These are phyloP conservation scores for Dermatemys mawii DNA, from an alignment of 2,113 vertebrate genomes.

Conservation along the genomic window DNA sequence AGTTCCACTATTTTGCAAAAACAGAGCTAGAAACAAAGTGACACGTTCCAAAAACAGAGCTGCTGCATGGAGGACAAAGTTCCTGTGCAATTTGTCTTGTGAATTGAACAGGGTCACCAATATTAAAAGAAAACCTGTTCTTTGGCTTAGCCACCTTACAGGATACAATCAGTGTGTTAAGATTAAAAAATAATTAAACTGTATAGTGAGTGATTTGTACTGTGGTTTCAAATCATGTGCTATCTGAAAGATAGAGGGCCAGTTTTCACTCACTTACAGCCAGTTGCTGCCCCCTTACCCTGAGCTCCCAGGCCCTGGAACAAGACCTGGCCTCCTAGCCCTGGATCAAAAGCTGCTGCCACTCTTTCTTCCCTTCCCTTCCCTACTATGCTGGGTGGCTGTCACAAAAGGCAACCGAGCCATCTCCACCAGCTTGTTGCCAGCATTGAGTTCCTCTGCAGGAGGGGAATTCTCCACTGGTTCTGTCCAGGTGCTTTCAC, in stretches of 20 bases:
- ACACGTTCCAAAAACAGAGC: background rate
- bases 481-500: background rate
- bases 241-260: background rate
- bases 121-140: background rate
- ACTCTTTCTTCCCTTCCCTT: background rate
- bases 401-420: background rate
- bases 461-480: background rate
- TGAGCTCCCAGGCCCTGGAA: background rate
- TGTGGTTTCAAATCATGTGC: fast-evolving
- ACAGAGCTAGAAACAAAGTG: background rate
- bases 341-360: background rate
- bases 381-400: background rate
- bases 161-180: fast-evolving
- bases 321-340: background rate
- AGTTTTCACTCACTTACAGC: background rate
- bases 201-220: fast-evolving
- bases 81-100: fast-evolving
- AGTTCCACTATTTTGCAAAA: background rate
- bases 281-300: background rate
- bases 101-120: background rate
- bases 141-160: background rate
- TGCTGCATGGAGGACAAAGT: fast-evolving
- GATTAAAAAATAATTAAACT: fast-evolving
- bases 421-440: background rate
- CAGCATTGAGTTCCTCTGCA: background rate